Percentiles rank a stretch among this genome's conserved stretches.
phyloP scores from a whole-genome alignment of 2,113 vertebrate species.

The Mustelus asterias region DNA sequence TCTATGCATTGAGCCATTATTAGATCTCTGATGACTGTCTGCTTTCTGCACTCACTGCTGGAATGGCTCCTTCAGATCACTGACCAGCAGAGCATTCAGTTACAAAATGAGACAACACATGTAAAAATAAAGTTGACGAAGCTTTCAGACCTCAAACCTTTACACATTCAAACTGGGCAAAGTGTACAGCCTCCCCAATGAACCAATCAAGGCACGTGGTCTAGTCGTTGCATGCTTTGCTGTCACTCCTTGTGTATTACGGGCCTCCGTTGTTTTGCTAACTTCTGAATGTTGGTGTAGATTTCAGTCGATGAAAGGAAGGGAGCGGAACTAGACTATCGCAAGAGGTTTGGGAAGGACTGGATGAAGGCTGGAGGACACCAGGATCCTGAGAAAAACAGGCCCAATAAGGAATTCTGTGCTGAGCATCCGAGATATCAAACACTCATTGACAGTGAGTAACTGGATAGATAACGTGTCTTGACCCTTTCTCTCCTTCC shows the following conservation, averaged over 20 bases:
- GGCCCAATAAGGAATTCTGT: conserved; percentile 60
- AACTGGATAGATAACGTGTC: not conserved
- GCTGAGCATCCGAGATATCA: conserved; percentile 73
- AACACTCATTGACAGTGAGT: conserved; percentile 73
- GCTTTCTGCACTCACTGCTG: not conserved
- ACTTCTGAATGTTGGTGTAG: conserved; percentile 49
- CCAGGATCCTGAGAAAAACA: conserved; percentile 55
- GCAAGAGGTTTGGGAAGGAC: conserved; percentile 76
- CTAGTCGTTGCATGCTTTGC: not conserved
- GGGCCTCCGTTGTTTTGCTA: conserved; percentile 11
- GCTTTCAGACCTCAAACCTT: not conserved
- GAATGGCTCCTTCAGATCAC: not conserved
- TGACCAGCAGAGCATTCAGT: not conserved
- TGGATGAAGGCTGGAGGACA: conserved; percentile 78
- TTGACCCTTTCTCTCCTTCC: not conserved
- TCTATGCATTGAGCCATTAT: not conserved
- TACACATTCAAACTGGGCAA: not conserved
- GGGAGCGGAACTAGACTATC: conserved; percentile 88
- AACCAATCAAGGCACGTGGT: not conserved
- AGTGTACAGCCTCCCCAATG: not conserved
- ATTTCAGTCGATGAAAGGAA: conserved; percentile 65
- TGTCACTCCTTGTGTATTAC: not conserved
- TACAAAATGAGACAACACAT: not conserved
- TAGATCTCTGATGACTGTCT: not conserved
- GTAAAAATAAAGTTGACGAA: not conserved